Conservation (phyloP, 2,797 vertebrate species). For the Propithecus perrieri region DNA sequence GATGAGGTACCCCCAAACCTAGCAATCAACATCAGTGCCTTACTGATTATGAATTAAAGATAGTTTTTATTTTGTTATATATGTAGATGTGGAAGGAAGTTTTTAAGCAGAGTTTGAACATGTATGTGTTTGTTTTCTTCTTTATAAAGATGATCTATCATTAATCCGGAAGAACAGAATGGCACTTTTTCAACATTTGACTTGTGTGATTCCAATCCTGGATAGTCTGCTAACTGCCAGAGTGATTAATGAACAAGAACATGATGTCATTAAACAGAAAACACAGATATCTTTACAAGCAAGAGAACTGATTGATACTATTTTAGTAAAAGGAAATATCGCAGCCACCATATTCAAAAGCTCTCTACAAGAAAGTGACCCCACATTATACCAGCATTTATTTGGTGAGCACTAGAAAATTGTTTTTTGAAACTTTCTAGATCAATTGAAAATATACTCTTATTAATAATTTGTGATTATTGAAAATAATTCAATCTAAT, state of each 20-base stretch:
- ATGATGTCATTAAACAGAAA: slow-evolving; percentile 91
- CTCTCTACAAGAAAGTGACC: slow-evolving; percentile 93
- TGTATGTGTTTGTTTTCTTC: slow-evolving; percentile 43
- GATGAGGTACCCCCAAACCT: not conserved
- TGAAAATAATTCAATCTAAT: not conserved
- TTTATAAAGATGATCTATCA: slow-evolving; percentile 91
- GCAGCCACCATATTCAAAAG: slow-evolving; percentile 93
- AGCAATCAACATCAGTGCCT: not conserved
- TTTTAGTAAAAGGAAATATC: slow-evolving; percentile 94
- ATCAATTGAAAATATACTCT: slow-evolving; percentile 13
- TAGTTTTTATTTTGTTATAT: not conserved
- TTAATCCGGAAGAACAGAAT: slow-evolving; percentile 94
- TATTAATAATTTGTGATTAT: not conserved
- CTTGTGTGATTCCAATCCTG: slow-evolving; percentile 90
- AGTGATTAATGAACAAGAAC: slow-evolving; percentile 90
- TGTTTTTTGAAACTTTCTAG: not conserved
- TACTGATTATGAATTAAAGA: not conserved
- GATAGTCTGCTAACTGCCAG: slow-evolving; percentile 90
- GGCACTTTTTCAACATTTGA: slow-evolving; percentile 92
- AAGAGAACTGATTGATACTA: slow-evolving; percentile 92
- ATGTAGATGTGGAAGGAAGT: not conserved
- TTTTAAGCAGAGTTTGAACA: not conserved
- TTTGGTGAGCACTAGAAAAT: slow-evolving; percentile 89
- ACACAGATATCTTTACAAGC: slow-evolving; percentile 91
- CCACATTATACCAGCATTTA: slow-evolving; percentile 91